Conservation (phyloP, 2,888 invertebrate genomes). For the Lacanobia wlatinum region DNA sequence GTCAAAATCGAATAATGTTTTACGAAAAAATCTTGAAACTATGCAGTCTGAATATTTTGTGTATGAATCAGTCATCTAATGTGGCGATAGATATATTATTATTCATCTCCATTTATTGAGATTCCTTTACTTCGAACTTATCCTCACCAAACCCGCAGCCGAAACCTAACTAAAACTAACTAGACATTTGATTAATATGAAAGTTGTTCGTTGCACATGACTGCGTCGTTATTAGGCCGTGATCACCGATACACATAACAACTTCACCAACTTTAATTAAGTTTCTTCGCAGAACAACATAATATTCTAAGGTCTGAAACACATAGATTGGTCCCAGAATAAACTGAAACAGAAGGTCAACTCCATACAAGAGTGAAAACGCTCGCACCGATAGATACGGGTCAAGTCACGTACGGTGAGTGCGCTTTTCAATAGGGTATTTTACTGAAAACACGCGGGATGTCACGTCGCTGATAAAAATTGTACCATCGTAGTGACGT, state of each 20-base stretch:
- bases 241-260: slow-evolving; percentile 42
- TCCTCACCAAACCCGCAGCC: not conserved
- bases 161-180: not conserved
- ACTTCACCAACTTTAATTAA: slow-evolving; percentile 61
- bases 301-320: slow-evolving; percentile 31
- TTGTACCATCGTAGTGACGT: too few relatives aligned
- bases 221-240: slow-evolving; percentile 34
- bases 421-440: too few relatives aligned
- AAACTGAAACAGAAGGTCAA: not conserved
- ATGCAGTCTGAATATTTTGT: not conserved
- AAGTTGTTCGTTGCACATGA: slow-evolving; percentile 45
- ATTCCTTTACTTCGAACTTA: not conserved
- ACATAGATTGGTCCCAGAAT: slow-evolving; percentile 22
- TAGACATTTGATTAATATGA: slow-evolving; percentile 47
- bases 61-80: not conserved
- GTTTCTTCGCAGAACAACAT: slow-evolving; percentile 49
- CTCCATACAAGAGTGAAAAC: not conserved
- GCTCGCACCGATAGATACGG: too few relatives aligned
- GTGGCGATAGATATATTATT: too few relatives aligned
- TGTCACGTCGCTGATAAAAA: too few relatives aligned
- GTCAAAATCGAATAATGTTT: not conserved
- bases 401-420: too few relatives aligned
- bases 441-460: too few relatives aligned
- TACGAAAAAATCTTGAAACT: too few relatives aligned
- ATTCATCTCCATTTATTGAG: too few relatives aligned